phyloP scores from a whole-genome alignment of 2,797 vertebrate species.

The Lycodopsis pacificus region DNA sequence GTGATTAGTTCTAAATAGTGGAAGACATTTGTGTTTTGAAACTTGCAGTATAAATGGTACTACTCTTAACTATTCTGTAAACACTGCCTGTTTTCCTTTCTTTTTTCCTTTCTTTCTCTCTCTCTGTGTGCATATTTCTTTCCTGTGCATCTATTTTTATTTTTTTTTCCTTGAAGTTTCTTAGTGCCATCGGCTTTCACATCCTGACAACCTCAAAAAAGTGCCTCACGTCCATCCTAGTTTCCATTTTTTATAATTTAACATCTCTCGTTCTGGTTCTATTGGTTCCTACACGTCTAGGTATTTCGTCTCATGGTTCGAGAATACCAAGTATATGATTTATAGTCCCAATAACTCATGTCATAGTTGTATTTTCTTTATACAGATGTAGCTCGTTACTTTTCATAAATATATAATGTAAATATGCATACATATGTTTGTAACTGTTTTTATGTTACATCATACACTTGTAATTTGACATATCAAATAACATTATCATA shows the following conservation, averaged over 20 bases:
- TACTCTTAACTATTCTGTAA: conserved; percentile 86
- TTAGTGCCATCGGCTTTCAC: conserved; percentile 88
- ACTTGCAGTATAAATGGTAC: conserved; percentile 88
- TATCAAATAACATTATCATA: conserved; percentile 93
- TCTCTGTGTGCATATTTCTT: conserved; percentile 79
- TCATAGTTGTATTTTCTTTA: conserved; percentile 92
- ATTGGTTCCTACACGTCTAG: conserved; percentile 84
- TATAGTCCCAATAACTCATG: conserved; percentile 93
- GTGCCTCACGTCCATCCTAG: conserved; percentile 95
- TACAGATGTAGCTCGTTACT: conserved; percentile 92
- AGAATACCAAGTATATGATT: conserved; percentile 90
- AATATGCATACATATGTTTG: conserved; percentile 96
- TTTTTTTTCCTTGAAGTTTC: conserved; percentile 49
- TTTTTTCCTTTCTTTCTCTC: conserved; percentile 68
- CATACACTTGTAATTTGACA: conserved; percentile 94
- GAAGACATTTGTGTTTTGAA: conserved; percentile 87
- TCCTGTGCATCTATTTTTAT: conserved; percentile 76
- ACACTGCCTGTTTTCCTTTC: conserved; percentile 84
- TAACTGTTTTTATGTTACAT: conserved; percentile 95
- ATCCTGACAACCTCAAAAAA: conserved; percentile 91
- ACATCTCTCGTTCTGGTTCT: conserved; percentile 88
- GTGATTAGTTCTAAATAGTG: conserved; percentile 86
- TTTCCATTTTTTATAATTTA: conserved; percentile 89
- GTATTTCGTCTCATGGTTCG: conserved; percentile 84
- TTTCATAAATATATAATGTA: conserved; percentile 96